Evolutionary conservation across 2,797 vertebrate genomes (phyloP).

Genomic region (Coracias cyanogaster): DNA sequence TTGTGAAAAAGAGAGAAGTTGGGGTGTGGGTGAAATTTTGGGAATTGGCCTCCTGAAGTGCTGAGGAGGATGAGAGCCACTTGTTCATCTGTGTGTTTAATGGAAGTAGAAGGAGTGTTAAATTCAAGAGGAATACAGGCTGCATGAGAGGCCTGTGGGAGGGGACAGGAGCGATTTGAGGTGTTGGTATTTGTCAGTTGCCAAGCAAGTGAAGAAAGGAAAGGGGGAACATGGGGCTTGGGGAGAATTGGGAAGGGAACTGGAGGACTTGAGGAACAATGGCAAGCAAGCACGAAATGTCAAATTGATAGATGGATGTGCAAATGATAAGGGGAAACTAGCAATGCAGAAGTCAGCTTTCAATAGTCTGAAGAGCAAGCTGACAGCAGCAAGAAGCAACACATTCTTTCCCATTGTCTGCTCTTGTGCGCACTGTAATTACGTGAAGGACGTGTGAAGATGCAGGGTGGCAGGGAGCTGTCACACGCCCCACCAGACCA

Average conservation of each 20-base stretch:
- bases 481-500: accelerated
- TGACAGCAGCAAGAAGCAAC: neutral
- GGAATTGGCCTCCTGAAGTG: neutral
- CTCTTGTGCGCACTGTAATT: neutral
- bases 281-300: neutral
- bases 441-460: neutral
- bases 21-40: accelerated
- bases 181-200: neutral
- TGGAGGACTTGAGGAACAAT: neutral
- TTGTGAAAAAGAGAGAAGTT: neutral
- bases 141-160: neutral
- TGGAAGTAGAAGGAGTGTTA: neutral
- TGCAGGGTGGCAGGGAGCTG: neutral
- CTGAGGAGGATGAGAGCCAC: neutral
- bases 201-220: neutral
- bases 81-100: neutral
- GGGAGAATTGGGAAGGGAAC: neutral
- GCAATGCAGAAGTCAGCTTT: neutral
- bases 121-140: neutral
- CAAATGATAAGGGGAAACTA: neutral
- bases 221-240: accelerated
- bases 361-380: neutral
- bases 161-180: neutral
- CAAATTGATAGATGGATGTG: neutral
- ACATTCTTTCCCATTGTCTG: neutral